A percentile compares a stretch with the other conserved stretches of the same genome.
Evolutionary conservation across 2,888 invertebrate species (phyloP).

Genomic region (Agrochola litura): DNA sequence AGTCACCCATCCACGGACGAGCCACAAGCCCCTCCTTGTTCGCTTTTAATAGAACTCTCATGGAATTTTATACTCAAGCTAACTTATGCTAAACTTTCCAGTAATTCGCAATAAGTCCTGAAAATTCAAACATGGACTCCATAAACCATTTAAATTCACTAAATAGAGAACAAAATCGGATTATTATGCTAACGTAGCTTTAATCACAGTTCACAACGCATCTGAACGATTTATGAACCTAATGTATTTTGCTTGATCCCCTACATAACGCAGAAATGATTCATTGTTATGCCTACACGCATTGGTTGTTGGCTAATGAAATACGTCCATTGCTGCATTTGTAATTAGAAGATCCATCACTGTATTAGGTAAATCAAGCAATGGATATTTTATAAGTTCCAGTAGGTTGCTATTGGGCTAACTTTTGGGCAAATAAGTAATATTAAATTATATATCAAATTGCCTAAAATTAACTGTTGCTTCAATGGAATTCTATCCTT

Average conservation of each 20-base stretch:
- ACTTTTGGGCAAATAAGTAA: constrained; percentile 3
- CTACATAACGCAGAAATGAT: constrained; percentile 54
- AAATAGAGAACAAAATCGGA: constrained; percentile 42
- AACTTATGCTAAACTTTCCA: too few relatives aligned
- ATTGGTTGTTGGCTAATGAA: constrained; percentile 54
- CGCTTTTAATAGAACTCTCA: too few relatives aligned
- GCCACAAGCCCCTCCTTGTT: too few relatives aligned
- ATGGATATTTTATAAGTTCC: constrained; percentile 18
- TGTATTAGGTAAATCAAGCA: constrained; percentile 9
- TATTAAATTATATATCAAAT: not conserved
- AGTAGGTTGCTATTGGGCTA: not conserved
- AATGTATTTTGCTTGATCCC: constrained; percentile 59
- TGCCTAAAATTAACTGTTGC: not conserved
- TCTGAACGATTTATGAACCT: constrained; percentile 55
- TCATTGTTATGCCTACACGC: constrained; percentile 46
- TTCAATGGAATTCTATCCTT: not conserved
- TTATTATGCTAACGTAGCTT: constrained; percentile 48
- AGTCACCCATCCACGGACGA: too few relatives aligned
- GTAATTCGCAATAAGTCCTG: not conserved
- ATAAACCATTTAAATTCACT: not conserved
- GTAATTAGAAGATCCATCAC: constrained; percentile 34
- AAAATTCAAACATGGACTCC: not conserved
- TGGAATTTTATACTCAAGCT: too few relatives aligned
- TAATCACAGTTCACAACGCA: constrained; percentile 43
- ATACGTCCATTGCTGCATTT: constrained; percentile 51